These are phyloP conservation scores for Ametastegia equiseti DNA, from an alignment of 2,888 invertebrate genomes.

Conservation along the genomic window DNA sequence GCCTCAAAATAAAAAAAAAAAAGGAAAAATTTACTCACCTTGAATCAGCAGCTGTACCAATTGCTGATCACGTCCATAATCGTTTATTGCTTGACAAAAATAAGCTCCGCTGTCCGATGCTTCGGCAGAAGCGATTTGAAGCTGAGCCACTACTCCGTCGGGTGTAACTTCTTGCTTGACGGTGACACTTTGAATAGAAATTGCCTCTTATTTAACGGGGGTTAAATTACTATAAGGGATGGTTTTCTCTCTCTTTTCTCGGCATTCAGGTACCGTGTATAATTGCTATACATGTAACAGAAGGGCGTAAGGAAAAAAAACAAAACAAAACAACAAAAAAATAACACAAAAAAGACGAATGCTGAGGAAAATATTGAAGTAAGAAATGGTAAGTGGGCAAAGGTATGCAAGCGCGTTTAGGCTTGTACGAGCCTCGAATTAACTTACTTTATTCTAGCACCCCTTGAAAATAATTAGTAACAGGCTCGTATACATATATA, in stretches of 20 bases:
- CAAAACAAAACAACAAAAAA: too few relatives aligned
- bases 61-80: conserved; percentile 85
- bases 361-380: too few relatives aligned
- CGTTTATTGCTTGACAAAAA: conserved; percentile 87
- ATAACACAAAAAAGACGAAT: too few relatives aligned
- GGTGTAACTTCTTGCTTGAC: conserved; percentile 84
- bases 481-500: background rate
- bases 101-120: conserved; percentile 87
- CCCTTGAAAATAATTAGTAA: conserved; percentile 33
- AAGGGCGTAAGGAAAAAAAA: background rate
- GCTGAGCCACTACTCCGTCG: conserved; percentile 84
- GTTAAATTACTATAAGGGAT: background rate
- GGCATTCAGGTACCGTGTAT: background rate
- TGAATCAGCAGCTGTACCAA: conserved; percentile 85
- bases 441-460: conserved; percentile 38
- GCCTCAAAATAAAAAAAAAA: background rate
- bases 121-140: conserved; percentile 84
- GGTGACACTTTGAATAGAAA: conserved; percentile 70
- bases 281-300: background rate
- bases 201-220: conserved; percentile 29
- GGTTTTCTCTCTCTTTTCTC: background rate
- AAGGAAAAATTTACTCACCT: conserved; percentile 71
- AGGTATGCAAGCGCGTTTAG: background rate
- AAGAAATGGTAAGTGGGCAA: background rate
- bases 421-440: conserved; percentile 14